phyloP scores from a whole-genome alignment of 2,888 invertebrate genomes.

The Patella caerulea region DNA sequence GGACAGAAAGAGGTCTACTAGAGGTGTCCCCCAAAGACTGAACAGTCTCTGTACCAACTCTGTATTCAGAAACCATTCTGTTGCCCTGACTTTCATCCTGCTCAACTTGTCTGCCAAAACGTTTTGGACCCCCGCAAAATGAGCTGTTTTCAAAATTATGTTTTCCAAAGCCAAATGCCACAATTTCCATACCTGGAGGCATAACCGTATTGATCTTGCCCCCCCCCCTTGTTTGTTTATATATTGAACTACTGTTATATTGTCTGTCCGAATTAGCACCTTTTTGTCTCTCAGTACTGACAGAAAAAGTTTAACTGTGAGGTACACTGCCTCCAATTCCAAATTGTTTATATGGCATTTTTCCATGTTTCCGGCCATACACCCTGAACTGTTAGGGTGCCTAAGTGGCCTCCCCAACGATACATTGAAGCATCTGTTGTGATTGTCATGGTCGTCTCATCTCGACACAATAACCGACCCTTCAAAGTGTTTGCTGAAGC shows the following conservation, averaged over 20 bases:
- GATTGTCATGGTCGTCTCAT: neutral
- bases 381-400: conserved; percentile 14
- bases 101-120: conserved; percentile 33
- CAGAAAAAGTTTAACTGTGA: conserved; percentile 13
- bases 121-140: conserved; percentile 32
- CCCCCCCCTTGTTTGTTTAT: conserved; percentile 10
- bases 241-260: conserved; percentile 14
- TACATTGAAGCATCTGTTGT: conserved; percentile 15
- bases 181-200: neutral
- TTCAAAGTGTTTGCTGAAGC: neutral
- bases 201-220: neutral
- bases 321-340: conserved; percentile 18
- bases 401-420: conserved; percentile 14
- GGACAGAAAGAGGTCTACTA: conserved; percentile 28
- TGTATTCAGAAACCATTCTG: neutral
- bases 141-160: too few relatives aligned
- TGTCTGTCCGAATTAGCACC: conserved; percentile 17
- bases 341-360: conserved; percentile 13
- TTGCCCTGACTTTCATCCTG: conserved; percentile 32
- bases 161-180: too few relatives aligned
- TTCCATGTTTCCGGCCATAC: conserved; percentile 5
- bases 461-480: neutral
- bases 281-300: conserved; percentile 2
- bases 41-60: conserved; percentile 18
- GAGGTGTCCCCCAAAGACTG: conserved; percentile 8